Percentiles rank a stretch among this genome's conserved stretches.
Evolutionary conservation across 2,797 vertebrate genomes (phyloP).

Genomic region (Champsocephalus gunnari): DNA sequence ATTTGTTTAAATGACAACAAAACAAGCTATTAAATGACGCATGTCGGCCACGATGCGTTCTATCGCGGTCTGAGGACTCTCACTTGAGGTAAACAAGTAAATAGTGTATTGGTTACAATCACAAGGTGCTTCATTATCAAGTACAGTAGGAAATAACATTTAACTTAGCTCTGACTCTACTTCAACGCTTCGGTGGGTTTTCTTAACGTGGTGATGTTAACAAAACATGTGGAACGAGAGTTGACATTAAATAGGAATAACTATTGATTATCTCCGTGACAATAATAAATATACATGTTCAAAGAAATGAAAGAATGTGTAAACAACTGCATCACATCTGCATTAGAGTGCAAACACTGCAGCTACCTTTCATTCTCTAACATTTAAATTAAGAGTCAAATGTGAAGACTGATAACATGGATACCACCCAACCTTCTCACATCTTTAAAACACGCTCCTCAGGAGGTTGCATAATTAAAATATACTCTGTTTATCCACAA

Average conservation of each 20-base stretch:
- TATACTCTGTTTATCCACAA: slow-evolving; percentile 55
- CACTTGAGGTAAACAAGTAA: slow-evolving; percentile 40
- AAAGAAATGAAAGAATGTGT: not conserved
- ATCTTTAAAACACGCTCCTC: slow-evolving; percentile 42
- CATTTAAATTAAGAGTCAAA: slow-evolving; percentile 7
- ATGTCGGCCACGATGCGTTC: slow-evolving; percentile 9
- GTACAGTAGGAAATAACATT: slow-evolving; percentile 44
- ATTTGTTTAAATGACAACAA: slow-evolving; percentile 16
- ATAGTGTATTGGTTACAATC: slow-evolving; percentile 47
- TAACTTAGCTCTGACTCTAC: slow-evolving; percentile 8
- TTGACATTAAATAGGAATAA: slow-evolving; percentile 10
- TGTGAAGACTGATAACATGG: slow-evolving; percentile 5
- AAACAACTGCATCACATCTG: slow-evolving; percentile 8
- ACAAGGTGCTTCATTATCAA: slow-evolving; percentile 65
- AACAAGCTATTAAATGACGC: slow-evolving; percentile 31
- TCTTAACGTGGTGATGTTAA: not conserved
- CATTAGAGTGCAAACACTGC: not conserved
- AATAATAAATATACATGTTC: slow-evolving; percentile 16
- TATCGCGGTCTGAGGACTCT: slow-evolving; percentile 1
- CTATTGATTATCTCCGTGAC: slow-evolving; percentile 16
- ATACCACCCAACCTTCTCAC: slow-evolving; percentile 11
- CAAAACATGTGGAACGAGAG: slow-evolving; percentile 5
- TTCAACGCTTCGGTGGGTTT: not conserved
- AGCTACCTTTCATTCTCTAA: not conserved
- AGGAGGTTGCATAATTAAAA: slow-evolving; percentile 58